Conservation (phyloP, 2,113 vertebrate genomes). For the Puffinus mauretanicus region DNA sequence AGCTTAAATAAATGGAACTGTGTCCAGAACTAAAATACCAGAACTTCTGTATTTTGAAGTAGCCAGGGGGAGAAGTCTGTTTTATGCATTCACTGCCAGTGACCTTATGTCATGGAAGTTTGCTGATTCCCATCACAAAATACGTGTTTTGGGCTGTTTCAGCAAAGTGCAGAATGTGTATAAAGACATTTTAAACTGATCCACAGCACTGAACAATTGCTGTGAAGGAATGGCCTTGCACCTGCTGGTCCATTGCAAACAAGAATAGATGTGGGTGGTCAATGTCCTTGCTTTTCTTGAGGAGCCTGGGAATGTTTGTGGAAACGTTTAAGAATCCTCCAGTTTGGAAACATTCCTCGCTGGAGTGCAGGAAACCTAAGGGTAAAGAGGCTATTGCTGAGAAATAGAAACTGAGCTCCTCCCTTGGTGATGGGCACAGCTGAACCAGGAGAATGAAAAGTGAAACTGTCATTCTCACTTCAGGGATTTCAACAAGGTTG, state of each 20-base stretch:
- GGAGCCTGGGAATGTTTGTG: background rate
- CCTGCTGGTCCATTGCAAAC: background rate
- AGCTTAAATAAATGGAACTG: background rate
- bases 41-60: background rate
- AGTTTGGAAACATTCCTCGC: background rate
- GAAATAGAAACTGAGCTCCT: conserved; percentile 17
- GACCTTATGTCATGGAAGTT: background rate
- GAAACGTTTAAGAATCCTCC: background rate
- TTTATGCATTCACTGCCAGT: background rate
- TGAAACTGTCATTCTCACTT: background rate
- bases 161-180: background rate
- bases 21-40: background rate
- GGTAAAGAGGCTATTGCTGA: background rate
- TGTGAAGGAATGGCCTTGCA: background rate
- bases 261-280: background rate
- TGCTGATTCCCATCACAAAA: background rate
- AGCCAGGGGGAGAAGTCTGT: background rate
- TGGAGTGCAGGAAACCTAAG: background rate
- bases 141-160: background rate
- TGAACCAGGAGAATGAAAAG: background rate
- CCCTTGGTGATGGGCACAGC: background rate
- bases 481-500: background rate
- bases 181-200: background rate
- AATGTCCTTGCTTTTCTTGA: background rate
- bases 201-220: background rate